Evolutionary conservation across 2,113 vertebrate species (phyloP), one percentile per base, ranked within the genome.

Genomic region (Fregata magnificens): DNA sequence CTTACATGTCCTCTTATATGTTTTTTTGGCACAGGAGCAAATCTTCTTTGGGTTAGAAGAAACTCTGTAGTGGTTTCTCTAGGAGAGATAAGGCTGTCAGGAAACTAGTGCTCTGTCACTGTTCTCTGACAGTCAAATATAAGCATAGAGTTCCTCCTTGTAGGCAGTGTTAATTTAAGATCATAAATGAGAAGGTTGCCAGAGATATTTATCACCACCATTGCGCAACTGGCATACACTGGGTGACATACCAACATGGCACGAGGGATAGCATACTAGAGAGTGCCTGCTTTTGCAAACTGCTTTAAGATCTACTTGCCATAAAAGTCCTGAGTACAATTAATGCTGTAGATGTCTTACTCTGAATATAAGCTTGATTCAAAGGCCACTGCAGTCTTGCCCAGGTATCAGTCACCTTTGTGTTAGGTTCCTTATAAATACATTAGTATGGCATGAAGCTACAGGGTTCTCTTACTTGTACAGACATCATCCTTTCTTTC

Each of bases 231-330:
- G 21, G 36, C 55, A n/a, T 2, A 31, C 16, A 12, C 11, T 10
- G 67, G 36, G 52, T 61, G 31, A 53, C 53, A 59, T 1, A 28
- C 31, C 36, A 47, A n/a, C 34, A 19, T 4, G 4, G 49, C 40
- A 16, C 4, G 1, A 82, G 44, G 36, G 42, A 28, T 3, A 26
- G 50, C 0, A 7, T 12, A 10, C 32, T 13, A 28, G 24, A 34
- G 16, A 29, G 31, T 2, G 6, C 13, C 56, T 84, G 47, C 77
- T 56, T 67, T 16, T 50, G 29, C 59, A 72, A 61, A 32, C 58
- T 50, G 47, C 47, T 82, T 20, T 11, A 21, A 67, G 63, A 52
- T 31, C 61, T 34, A 16, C 40, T 45, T 53, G 44, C 44, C 28
- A 17, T n/a, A 20, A 16, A 49, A 29, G 32, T 29, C 50, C 67